Evolutionary conservation across 2,797 vertebrate species (phyloP), one percentile per base, ranked within the genome.

Genomic region (Cephalopachus bancanus): DNA sequence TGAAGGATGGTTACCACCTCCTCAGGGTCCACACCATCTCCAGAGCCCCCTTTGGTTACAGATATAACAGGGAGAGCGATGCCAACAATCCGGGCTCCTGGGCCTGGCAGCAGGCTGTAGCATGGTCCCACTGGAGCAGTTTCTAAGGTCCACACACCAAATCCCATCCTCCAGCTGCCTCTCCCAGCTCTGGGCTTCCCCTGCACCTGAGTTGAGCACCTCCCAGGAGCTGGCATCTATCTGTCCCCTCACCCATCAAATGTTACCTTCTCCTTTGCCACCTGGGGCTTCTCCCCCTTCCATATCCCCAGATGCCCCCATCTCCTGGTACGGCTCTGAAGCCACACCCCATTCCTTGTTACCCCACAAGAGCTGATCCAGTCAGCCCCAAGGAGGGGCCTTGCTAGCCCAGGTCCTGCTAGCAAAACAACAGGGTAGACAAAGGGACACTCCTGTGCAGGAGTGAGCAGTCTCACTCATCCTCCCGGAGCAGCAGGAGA

Each of bases 31-130:
- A 12, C 22, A 2, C 11, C 60, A 26, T 96, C 96, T 94, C 97
- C 97, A 65, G 97, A 97, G 85, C 65, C 44, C 33, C 85, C 96
- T 71, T 37, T 59, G 53, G 69, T 96, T 98, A 62, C 22, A 84
- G 20, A 80, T 11, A 83, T 16, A 64, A 49, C 37, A 75, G 59
- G 65, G 89, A 92, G 79, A 53, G 67, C 74, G 60, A 57, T 0
- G 14, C 9, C 72, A 65, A 62, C 0, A 60, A 8, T 22, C 14
- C 44, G 60, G 59, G 59, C 57, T 51, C 9, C 92, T 17, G 30
- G 74, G 5, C 10, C 89, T 12, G 60, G 78, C 55, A 20, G 26
- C 0, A 7, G 72, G 10, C 81, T 22, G 0, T 19, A 76, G 17
- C 17, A 55, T 74, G 8, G 12, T 17, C 53, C 65, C 55, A 20